phyloP scores from a whole-genome alignment of 37 sponge, comb jelly and placozoan species.

The Lycopodina hypogea region DNA sequence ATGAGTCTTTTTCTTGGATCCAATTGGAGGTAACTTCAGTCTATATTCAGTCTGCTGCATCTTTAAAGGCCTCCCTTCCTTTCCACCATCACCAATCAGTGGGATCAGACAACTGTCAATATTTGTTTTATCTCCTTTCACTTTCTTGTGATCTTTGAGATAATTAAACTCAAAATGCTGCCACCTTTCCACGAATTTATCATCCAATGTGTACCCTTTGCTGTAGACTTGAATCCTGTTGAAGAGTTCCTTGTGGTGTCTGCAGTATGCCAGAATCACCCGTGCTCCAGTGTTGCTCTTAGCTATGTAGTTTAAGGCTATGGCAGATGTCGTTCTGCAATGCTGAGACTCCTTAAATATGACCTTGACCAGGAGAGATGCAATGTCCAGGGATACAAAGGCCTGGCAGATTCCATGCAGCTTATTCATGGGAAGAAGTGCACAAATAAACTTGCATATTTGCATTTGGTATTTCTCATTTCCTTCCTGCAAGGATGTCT shows the following conservation, averaged over 20 bases:
- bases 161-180: conserved; percentile 12
- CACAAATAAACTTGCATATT: conserved; percentile 8
- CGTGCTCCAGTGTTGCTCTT: background rate
- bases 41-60: too few relatives aligned
- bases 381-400: conserved; percentile 2
- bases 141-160: background rate
- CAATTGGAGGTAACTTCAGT: too few relatives aligned
- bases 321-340: conserved; percentile 20
- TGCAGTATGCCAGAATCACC: conserved; percentile 15
- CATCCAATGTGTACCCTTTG: background rate
- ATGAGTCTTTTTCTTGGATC: too few relatives aligned
- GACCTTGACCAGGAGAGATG: conserved; percentile 1
- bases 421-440: conserved; percentile 10
- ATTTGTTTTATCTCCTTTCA: too few relatives aligned
- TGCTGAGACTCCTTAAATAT: conserved; percentile 1
- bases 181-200: conserved; percentile 19
- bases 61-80: too few relatives aligned
- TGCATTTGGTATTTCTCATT: conserved; percentile 11
- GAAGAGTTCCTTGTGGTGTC: conserved; percentile 1
- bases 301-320: conserved; percentile 26
- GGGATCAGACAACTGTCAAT: too few relatives aligned
- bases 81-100: too few relatives aligned
- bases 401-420: conserved; percentile 3
- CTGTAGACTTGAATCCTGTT: background rate
- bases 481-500: background rate